A percentile compares a stretch with the other conserved stretches of the same genome.
Evolutionary conservation across 2,888 invertebrate genomes (phyloP).

Genomic region (Meta bourneti): DNA sequence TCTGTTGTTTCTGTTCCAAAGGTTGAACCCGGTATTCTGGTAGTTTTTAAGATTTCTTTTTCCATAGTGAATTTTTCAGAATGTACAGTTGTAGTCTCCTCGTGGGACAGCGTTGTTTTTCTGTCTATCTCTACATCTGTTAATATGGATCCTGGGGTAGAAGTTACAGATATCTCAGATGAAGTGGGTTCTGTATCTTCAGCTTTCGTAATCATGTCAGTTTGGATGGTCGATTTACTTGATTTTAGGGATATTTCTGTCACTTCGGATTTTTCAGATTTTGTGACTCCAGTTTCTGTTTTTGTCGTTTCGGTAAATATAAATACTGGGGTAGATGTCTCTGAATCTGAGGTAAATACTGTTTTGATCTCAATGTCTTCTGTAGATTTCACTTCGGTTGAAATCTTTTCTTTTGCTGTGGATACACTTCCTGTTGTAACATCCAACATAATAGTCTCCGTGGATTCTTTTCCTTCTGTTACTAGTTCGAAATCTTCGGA

Average conservation of each 20-base stretch:
- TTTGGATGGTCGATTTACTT: background rate
- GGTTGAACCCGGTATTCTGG: background rate
- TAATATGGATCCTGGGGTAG: background rate
- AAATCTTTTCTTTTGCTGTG: background rate
- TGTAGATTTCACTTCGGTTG: background rate
- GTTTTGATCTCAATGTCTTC: background rate
- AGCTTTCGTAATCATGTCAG: background rate
- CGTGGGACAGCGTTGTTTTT: background rate
- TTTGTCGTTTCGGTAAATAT: background rate
- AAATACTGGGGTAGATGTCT: background rate
- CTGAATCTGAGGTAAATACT: background rate
- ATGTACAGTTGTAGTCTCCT: background rate
- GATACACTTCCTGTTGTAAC: background rate
- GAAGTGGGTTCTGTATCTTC: background rate
- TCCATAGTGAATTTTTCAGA: background rate
- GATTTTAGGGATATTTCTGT: background rate
- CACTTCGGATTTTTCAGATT: background rate
- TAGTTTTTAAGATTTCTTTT: background rate
- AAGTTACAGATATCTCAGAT: background rate
- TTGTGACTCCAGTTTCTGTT: background rate
- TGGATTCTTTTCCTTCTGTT: background rate
- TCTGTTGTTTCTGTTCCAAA: background rate
- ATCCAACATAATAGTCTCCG: background rate
- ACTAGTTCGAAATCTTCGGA: background rate
- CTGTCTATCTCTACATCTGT: background rate